Base-by-base conservation (phyloP, 2,797 vertebrate genomes). In the Coccyzus lansbergi region DNA sequence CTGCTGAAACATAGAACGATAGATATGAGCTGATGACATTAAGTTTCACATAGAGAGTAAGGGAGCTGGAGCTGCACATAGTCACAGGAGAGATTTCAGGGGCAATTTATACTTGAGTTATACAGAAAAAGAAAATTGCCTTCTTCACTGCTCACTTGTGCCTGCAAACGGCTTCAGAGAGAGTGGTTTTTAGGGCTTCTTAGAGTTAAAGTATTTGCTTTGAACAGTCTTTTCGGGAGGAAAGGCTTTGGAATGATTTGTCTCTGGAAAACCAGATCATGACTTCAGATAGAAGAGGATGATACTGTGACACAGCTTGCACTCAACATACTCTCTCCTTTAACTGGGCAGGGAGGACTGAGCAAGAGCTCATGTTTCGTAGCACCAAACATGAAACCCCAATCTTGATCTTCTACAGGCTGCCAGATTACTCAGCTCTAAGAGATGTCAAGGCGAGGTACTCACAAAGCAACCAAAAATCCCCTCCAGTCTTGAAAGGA, bases 31-130 rank as follows among this genome's bases (percentile, higher is more conserved):
- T 36, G 64, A 38, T 12, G 34, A 83, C 19, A 2, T 63, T 42
- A 59, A 75, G 31, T 51, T 80, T 51, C 46, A 55, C 14, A 75
- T 83, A 68, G 51, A 77, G n/a, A 79, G 40, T 48, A 88, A 92
- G 12, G 34, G 62, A 83, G 36, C 82, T 77, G 79, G 53, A 88
- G 71, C 69, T 63, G 51, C 79, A 90, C 13, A 64, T 26, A 93
- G 29, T 36, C 85, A 77, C 59, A 88, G 52, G 10, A 92, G 67
- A 74, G 91, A 87, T 83, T 93, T 82, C 59, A 86, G 67, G 70
- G 70, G 46, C 53, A 53, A 91, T 91, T 91, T 84, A 86, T 17
- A 86, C 76, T 22, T 64, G 26, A 78, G 67, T 26, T 82, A 78
- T 20, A 69, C 29, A 82, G 65, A 68, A 91, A 69, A 89, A 44